Evolutionary conservation across 1,140 invertebrate genomes (phyloP).

Genomic region (Pristionchus pacificus): DNA sequence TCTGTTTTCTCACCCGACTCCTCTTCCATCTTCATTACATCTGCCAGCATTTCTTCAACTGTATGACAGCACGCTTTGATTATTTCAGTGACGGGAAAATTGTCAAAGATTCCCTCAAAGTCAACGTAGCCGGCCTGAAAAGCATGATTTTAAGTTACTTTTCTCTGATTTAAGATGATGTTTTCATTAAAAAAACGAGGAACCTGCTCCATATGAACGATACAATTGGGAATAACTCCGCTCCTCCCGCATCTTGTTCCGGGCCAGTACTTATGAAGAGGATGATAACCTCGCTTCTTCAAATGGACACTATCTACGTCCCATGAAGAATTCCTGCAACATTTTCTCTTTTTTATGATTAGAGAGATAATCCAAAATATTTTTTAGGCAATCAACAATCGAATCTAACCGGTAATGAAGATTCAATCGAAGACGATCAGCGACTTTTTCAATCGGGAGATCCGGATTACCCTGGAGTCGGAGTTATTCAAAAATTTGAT

Average conservation of each 20-base stretch:
- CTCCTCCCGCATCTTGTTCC: too few species aligned
- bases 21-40: slow-evolving; percentile 41
- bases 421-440: too few species aligned
- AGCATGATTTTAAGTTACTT: too few species aligned
- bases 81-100: slow-evolving; percentile 42
- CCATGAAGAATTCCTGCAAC: slow-evolving; percentile 43
- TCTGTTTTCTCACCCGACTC: slow-evolving; percentile 45
- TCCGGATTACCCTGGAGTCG: too few species aligned
- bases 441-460: too few species aligned
- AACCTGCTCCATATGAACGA: slow-evolving; percentile 51
- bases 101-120: slow-evolving; percentile 47
- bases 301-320: slow-evolving; percentile 38
- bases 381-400: too few species aligned
- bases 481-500: too few species aligned
- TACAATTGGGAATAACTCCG: slow-evolving; percentile 42
- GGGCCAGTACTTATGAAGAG: slow-evolving; percentile 47
- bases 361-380: too few species aligned
- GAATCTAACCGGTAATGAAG: too few species aligned
- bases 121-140: slow-evolving; percentile 15
- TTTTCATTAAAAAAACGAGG: too few species aligned
- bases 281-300: slow-evolving; percentile 34
- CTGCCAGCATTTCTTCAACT: slow-evolving; percentile 45
- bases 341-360: too few species aligned
- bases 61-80: slow-evolving; percentile 43
- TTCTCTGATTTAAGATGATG: too few species aligned